phyloP scores from a whole-genome alignment of 2,888 invertebrate genomes.

The Bembecia ichneumoniformis region DNA sequence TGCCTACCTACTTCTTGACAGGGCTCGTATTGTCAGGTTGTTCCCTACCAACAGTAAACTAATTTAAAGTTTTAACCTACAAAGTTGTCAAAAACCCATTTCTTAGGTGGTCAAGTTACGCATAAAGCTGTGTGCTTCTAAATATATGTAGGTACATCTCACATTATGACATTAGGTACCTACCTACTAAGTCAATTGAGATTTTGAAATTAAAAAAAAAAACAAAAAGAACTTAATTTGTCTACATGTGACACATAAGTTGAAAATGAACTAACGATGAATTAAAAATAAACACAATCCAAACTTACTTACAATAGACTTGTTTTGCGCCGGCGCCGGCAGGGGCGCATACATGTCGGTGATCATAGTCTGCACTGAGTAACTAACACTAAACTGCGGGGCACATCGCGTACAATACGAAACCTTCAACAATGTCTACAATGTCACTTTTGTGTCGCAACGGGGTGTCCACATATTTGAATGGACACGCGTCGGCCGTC shows the following conservation, averaged over 20 bases:
- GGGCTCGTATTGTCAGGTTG: too few species aligned
- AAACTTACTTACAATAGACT: conserved; percentile 51
- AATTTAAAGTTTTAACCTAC: too few species aligned
- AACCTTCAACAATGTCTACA: not conserved
- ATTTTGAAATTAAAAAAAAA: not conserved
- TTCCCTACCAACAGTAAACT: too few species aligned
- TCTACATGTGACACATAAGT: not conserved
- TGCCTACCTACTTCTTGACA: too few species aligned
- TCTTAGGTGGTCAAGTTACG: too few species aligned
- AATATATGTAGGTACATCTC: too few species aligned
- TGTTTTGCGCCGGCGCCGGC: conserved; percentile 50
- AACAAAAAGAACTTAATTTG: not conserved
- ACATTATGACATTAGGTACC: too few species aligned
- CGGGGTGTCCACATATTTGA: conserved; percentile 27
- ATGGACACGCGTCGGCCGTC: conserved; percentile 2
- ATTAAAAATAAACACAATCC: not conserved
- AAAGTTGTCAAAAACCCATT: too few species aligned
- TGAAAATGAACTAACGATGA: not conserved
- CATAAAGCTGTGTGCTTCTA: too few species aligned
- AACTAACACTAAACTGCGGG: conserved; percentile 36
- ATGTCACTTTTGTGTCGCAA: conserved; percentile 9
- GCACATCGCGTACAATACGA: not conserved
- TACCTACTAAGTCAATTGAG: not conserved
- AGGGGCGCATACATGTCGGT: conserved; percentile 67
- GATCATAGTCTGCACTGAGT: conserved; percentile 45